A percentile compares a stretch with the other conserved stretches of the same genome.
Conservation (phyloP, 1,140 invertebrate genomes). For the Teleogryllus occipitalis region DNA sequence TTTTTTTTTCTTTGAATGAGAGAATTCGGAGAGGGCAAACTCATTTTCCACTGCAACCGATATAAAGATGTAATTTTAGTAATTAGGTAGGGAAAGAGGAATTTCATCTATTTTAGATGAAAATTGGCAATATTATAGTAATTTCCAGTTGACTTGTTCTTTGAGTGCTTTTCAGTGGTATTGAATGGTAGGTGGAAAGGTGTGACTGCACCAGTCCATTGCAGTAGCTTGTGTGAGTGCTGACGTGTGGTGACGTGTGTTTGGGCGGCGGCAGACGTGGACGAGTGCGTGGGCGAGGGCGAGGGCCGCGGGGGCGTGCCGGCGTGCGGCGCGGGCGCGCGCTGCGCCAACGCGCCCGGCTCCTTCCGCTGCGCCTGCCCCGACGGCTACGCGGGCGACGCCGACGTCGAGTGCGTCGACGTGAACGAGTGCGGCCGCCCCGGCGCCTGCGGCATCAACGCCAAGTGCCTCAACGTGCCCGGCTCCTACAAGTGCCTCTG, state of each 20-base stretch:
- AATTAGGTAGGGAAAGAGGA: too few relatives aligned
- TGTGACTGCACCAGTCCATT: too few relatives aligned
- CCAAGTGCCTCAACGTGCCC: conserved; percentile 39
- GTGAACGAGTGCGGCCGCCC: conserved; percentile 52
- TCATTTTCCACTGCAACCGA: too few relatives aligned
- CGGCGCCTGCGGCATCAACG: conserved; percentile 35
- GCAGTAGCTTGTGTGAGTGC: too few relatives aligned
- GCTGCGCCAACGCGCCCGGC: conserved; percentile 65
- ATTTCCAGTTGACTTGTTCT: too few relatives aligned
- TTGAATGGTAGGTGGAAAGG: too few relatives aligned
- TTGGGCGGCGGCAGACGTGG: conserved; percentile 36
- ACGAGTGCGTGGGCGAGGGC: conserved; percentile 39
- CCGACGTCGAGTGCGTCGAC: conserved; percentile 42
- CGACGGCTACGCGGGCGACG: conserved; percentile 55
- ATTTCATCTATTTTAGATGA: too few relatives aligned
- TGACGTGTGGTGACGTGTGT: not conserved
- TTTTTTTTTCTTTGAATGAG: too few relatives aligned
- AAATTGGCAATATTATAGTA: too few relatives aligned
- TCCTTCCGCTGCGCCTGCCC: conserved; percentile 66
- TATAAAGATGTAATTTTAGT: too few relatives aligned
- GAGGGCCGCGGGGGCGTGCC: conserved; percentile 20
- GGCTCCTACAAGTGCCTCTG: conserved; percentile 40
- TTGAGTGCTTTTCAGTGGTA: too few relatives aligned
- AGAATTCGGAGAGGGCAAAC: too few relatives aligned
- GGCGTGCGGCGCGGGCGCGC: conserved; percentile 59